These are phyloP conservation scores for Polydrusus cervinus DNA, from an alignment of 2,888 invertebrate genomes.

Conservation along the genomic window DNA sequence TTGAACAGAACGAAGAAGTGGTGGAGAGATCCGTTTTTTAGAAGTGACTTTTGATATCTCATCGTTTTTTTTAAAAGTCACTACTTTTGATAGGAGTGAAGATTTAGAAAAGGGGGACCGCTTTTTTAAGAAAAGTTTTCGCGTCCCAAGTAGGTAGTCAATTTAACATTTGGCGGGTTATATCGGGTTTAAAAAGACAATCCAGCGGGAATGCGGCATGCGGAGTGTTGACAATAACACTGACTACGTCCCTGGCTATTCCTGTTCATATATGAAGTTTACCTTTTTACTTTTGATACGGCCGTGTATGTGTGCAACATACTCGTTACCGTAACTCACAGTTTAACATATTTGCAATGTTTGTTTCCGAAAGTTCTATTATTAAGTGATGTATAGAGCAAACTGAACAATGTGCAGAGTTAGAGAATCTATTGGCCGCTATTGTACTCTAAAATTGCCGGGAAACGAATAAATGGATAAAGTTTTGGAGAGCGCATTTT, in stretches of 20 bases:
- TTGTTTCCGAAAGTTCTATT: slow-evolving; percentile 11
- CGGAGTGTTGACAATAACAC: no score
- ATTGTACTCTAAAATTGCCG: slow-evolving; percentile 1
- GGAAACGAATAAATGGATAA: background rate
- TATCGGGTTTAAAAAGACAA: no score
- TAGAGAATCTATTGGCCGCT: slow-evolving; percentile 4
- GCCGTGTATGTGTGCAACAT: background rate
- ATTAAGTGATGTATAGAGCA: slow-evolving; percentile 5
- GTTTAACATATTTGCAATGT: slow-evolving; percentile 20
- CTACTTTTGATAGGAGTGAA: no score
- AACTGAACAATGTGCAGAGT: background rate
- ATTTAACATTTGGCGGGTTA: no score
- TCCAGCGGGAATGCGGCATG: no score
- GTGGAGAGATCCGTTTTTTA: no score
- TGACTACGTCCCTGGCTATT: background rate
- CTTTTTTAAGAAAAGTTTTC: no score
- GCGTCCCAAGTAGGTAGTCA: no score
- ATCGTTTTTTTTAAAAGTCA: no score
- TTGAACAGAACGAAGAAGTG: no score
- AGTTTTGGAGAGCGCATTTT: background rate
- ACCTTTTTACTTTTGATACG: background rate
- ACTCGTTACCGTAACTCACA: slow-evolving; percentile 1
- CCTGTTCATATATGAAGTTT: background rate
- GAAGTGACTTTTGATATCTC: no score
- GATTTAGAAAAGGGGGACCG: no score